These are phyloP conservation scores for Boulengeromyrus knoepffleri DNA, from an alignment of 2,113 vertebrate species.

Conservation along the genomic window DNA sequence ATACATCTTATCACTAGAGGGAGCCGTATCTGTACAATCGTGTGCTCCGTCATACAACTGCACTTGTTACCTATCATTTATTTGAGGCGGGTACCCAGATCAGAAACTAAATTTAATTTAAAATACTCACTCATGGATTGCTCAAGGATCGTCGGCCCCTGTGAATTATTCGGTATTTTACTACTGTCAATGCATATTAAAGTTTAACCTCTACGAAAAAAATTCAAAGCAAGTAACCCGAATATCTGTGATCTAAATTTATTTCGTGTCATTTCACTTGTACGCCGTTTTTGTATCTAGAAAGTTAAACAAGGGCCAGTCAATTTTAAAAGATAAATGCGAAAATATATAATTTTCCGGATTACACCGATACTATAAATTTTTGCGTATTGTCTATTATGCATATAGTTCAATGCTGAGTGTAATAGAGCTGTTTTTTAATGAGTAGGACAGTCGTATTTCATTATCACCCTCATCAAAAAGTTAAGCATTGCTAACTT, in stretches of 20 bases:
- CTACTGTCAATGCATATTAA: background rate
- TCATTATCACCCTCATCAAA: conserved; percentile 4
- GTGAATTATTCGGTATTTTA: background rate
- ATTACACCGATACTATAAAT: background rate
- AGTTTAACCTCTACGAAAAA: background rate
- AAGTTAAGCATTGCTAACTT: conserved; percentile 1
- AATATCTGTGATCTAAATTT: background rate
- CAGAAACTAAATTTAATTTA: background rate
- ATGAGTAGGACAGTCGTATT: background rate
- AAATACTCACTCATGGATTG: background rate
- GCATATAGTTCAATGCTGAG: background rate
- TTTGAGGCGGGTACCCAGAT: background rate
- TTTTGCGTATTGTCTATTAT: background rate
- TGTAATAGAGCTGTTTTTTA: background rate
- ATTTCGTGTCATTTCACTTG: background rate
- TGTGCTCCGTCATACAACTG: background rate
- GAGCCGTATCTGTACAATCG: background rate
- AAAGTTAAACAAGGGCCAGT: background rate
- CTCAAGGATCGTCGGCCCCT: background rate
- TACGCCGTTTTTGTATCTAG: background rate
- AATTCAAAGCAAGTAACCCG: background rate
- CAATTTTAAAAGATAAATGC: background rate
- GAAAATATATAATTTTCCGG: background rate
- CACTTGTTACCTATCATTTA: background rate
- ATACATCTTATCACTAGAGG: background rate